Base-by-base conservation (phyloP, 1,140 invertebrate species). In the Danaus plexippus region DNA sequence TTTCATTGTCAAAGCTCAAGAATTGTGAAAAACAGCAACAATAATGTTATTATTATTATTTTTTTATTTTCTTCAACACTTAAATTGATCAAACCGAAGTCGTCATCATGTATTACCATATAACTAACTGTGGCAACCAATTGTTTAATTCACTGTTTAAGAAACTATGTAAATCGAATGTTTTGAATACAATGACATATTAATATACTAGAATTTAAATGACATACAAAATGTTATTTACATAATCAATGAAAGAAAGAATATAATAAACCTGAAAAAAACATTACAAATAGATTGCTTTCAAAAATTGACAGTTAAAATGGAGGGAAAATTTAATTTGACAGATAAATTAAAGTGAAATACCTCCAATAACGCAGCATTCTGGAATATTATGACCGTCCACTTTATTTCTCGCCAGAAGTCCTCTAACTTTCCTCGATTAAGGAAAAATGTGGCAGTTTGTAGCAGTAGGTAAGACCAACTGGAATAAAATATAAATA, bases 321-420 rank as follows among this genome's bases (percentile, higher is more conserved):
- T 15, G 47, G 32, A 18, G 18, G 11, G 9, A 9, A 48, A 13
- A 15, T 18, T 11, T 9, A 12, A 13, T 43, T 9, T 11, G 18
- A 52, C 13, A 62, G 43, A 58, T 22, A 22, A 45, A 12, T 52
- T 43, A 47, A 22, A 22, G 18, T 22, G 18, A 22, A 32, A 32
- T 63, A 94, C 94, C 91, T 98, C 96, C 54, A 98, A 87, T 57
- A 96, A 75, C 54, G 96, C 96, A 59, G 93, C 95, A 87, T 96
- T 96, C 88, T 98, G 97, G 69, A 97, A 97, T 62, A 97, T 90
- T 45, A 94, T 90, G 1, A 98, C 88, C 9, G 90, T 88, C 59
- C 89, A 83, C 67, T 91, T 90, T 1, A 94, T 90, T 64, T 88
- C 89, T 9, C 90, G 83, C 92, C 94, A 96, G 52, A 94, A 88